These are phyloP conservation scores for Castor canadensis DNA, from an alignment of 2,113 vertebrate species.

Conservation along the genomic window DNA sequence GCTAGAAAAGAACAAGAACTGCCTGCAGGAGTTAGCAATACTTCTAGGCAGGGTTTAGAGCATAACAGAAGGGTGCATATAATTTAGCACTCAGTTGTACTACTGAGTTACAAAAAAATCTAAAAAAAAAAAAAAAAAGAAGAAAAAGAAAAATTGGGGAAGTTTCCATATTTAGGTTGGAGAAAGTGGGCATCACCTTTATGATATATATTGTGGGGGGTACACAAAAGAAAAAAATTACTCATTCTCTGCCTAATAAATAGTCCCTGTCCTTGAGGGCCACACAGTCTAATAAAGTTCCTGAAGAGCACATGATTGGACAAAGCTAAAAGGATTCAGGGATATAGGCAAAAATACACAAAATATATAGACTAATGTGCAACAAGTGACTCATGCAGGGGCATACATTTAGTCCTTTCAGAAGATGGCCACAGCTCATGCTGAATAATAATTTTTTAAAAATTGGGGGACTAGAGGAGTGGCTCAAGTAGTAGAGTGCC, in stretches of 20 bases:
- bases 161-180: background rate
- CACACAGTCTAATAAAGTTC: background rate
- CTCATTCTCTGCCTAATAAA: background rate
- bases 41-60: background rate
- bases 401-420: background rate
- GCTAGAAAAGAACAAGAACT: conserved; percentile 17
- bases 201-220: background rate
- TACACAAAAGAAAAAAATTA: background rate
- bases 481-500: too few species aligned
- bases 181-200: background rate
- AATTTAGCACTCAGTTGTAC: conserved; percentile 19
- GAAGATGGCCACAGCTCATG: background rate
- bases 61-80: background rate
- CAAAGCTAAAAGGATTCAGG: conserved; percentile 26
- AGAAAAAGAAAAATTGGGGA: conserved; percentile 21
- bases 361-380: background rate
- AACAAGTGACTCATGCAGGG: background rate
- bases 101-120: background rate
- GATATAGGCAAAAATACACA: background rate
- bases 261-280: background rate
- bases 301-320: background rate
- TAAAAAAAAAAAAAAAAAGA: background rate
- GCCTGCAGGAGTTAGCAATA: background rate
- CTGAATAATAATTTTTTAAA: background rate
- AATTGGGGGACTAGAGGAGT: too few species aligned